Evolutionary conservation across 2,888 invertebrate species (phyloP), one percentile per base, ranked within the genome.

Genomic region (Drosophila prostipennis): DNA sequence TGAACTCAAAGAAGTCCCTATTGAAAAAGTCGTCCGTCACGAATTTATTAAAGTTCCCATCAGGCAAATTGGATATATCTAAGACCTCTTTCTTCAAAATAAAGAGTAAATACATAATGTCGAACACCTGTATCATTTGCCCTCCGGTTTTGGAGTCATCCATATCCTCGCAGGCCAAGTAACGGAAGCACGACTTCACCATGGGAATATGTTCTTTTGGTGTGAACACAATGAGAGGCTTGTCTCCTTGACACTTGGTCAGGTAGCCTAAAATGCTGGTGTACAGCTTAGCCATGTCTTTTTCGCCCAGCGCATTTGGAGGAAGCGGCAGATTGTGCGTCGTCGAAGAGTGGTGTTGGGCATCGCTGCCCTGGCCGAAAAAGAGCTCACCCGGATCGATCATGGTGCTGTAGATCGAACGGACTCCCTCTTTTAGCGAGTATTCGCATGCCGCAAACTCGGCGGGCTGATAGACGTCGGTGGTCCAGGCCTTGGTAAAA

Each of bases 381-480:
- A 83, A 59, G 78, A 90, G 90, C n/a, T 79, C 83, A 56, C 85
- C 92, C 46, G 92, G 92, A 79, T 92, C 91, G 0, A 94, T 83
- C 7, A 93, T 90, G 1, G 91, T 79, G 64, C 91, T 91, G 37
- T 87, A 91, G 1, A 80, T 80, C 45, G 93, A 92, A 42, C 82
- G 80, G 0, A 93, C 80, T 0, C 94, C 94, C 2, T 92, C 76
- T 45, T 90, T 77, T 0, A 94, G 71, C 0, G 92, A 92, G 77
- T 92, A 94, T 73, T 92, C 90, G 13, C 91, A 90, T 0, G 94
- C 72, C 0, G 93, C 92, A 42, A 94, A 90, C 85, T 94, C 94
- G 1, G 93, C 94, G 0, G 94, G 94, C 14, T 91, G 88, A 77
- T 92, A 93, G 1, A 89, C 65, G 0, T 78, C 81, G 1, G 71